Evolutionary conservation across 92 coral and sea anemone genomes (phyloP).

Genomic region (Umimayanthus kanabou): DNA sequence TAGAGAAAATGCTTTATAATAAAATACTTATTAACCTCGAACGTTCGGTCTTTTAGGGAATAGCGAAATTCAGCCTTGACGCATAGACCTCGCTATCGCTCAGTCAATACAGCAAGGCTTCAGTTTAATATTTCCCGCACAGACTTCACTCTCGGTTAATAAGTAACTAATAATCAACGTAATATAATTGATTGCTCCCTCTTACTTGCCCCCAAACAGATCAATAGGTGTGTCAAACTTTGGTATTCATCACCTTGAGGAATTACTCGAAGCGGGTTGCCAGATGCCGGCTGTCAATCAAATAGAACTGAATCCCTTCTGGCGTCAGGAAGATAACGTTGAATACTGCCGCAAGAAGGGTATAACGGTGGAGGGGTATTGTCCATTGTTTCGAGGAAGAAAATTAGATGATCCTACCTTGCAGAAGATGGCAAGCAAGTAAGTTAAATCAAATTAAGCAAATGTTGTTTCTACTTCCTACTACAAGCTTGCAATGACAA

Average conservation of each 20-base stretch:
- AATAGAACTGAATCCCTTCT: constrained; percentile 76
- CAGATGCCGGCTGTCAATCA: constrained; percentile 89
- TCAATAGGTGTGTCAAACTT: constrained; percentile 86
- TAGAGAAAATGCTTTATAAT: no score
- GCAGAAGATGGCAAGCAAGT: constrained; percentile 70
- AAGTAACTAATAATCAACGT: background rate
- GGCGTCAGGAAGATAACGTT: constrained; percentile 72
- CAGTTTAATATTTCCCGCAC: no score
- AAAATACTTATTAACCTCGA: no score
- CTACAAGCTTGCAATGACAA: no score
- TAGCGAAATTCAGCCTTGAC: no score
- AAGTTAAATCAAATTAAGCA: background rate
- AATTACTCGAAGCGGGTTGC: constrained; percentile 70
- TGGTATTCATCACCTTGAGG: constrained; percentile 73
- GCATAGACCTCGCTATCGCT: no score
- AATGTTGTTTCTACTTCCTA: background rate
- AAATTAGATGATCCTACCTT: constrained; percentile 64
- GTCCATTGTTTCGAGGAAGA: constrained; percentile 64
- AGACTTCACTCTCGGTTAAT: no score
- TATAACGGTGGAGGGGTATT: constrained; percentile 60
- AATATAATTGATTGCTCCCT: background rate
- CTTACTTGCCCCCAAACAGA: constrained; percentile 30
- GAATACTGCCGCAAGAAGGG: constrained; percentile 66
- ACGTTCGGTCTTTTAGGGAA: no score
- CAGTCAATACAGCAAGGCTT: no score